Conservation (phyloP, 2,797 vertebrate genomes). For the Pogonophryne albipinna region DNA sequence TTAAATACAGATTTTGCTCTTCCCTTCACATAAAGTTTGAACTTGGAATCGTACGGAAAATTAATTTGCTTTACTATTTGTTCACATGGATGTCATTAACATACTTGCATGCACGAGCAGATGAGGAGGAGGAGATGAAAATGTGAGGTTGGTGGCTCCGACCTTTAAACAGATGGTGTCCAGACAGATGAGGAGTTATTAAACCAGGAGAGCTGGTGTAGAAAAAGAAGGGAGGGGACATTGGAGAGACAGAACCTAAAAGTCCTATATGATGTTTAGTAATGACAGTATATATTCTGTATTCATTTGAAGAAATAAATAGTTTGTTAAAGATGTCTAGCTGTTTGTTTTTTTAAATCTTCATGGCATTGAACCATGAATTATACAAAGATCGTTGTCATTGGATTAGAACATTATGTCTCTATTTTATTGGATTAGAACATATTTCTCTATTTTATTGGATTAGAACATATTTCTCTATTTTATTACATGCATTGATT, state of each 20-base stretch:
- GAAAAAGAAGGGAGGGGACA: constrained; percentile 15
- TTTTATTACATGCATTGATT: background rate
- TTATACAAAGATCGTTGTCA: background rate
- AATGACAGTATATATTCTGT: background rate
- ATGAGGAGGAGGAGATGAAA: constrained; percentile 49
- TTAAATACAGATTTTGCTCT: no score
- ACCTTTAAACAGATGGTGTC: constrained; percentile 73
- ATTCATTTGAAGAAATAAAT: background rate
- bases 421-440: background rate
- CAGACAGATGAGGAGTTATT: constrained; percentile 47
- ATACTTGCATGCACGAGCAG: constrained; percentile 26
- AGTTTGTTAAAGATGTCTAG: background rate
- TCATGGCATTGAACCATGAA: background rate
- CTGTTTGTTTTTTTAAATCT: background rate
- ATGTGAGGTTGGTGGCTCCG: constrained; percentile 41
- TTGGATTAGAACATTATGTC: background rate
- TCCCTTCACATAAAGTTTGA: no score
- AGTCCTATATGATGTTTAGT: background rate
- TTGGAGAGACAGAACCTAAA: constrained; percentile 19
- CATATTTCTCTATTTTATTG: background rate
- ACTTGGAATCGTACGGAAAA: no score
- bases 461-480: background rate
- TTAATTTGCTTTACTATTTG: background rate
- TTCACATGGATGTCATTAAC: background rate
- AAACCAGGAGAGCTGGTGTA: constrained; percentile 37